These are phyloP conservation scores for Morone saxatilis DNA, from an alignment of 2,113 vertebrate genomes.

Conservation along the genomic window DNA sequence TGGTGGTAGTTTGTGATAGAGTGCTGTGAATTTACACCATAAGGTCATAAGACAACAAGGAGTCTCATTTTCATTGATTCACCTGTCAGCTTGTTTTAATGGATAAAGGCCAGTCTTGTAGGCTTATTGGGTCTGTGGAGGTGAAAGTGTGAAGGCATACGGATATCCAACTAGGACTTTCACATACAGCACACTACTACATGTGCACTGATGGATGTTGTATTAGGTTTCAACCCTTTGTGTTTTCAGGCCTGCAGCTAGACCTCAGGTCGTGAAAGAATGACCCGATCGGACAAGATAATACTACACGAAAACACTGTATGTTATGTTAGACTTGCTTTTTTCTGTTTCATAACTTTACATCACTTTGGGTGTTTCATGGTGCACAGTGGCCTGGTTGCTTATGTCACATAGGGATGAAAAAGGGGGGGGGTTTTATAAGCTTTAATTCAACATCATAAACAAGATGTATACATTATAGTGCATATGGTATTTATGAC, in stretches of 20 bases:
- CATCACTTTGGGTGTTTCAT: conserved; percentile 36
- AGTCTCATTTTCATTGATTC: background rate
- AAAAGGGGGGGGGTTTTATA: background rate
- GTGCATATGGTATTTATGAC: conserved; percentile 49
- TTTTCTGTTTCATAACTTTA: conserved; percentile 43
- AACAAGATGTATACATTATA: conserved; percentile 31
- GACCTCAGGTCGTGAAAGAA: conserved; percentile 46
- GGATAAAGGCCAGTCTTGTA: background rate
- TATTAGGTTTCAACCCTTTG: conserved; percentile 65
- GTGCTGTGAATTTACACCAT: background rate
- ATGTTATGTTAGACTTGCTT: conserved; percentile 7
- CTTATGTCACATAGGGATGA: conserved; percentile 23
- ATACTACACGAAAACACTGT: conserved; percentile 6
- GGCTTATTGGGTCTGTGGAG: background rate
- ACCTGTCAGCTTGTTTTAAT: conserved; percentile 3
- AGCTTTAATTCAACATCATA: conserved; percentile 40
- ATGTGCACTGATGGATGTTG: conserved; percentile 51
- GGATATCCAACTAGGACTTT: conserved; percentile 19
- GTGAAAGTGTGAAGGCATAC: conserved; percentile 9
- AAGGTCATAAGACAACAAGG: conserved; percentile 4
- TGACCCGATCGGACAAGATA: conserved; percentile 40
- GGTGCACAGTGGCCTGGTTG: background rate
- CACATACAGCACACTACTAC: conserved; percentile 10
- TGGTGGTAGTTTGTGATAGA: background rate
- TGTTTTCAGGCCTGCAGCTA: conserved; percentile 63